Evolutionary conservation across 2,797 vertebrate genomes (phyloP).

Genomic region (Sternarchorhynchus goeldii): DNA sequence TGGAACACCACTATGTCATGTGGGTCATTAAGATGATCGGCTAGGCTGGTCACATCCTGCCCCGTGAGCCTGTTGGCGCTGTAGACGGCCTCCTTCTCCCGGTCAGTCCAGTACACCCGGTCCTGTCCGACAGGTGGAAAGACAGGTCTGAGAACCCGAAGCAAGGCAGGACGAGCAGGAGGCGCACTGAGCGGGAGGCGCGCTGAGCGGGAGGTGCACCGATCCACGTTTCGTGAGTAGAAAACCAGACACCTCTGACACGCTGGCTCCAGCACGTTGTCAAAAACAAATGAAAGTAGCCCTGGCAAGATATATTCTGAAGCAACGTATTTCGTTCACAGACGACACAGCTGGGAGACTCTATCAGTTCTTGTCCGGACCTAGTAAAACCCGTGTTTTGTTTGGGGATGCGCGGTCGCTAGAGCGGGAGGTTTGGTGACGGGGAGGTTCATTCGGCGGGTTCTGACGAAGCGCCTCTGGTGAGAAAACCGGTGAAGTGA

Average conservation of each 20-base stretch:
- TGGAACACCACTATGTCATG: slow-evolving; percentile 96
- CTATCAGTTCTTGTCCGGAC: neutral
- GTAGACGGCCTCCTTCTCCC: slow-evolving; percentile 92
- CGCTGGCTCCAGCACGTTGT: neutral
- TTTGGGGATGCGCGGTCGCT: neutral
- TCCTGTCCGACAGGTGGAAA: slow-evolving; percentile 75
- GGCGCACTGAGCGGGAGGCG: neutral
- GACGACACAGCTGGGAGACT: neutral
- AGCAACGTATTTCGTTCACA: neutral
- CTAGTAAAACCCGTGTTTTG: neutral
- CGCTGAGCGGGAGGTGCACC: no score
- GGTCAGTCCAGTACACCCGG: slow-evolving; percentile 97
- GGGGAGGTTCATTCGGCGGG: no score
- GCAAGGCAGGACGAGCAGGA: neutral
- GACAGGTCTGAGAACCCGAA: neutral
- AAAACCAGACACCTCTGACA: neutral
- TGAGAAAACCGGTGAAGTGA: no score
- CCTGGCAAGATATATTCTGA: neutral
- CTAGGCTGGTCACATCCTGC: slow-evolving; percentile 84
- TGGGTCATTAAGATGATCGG: slow-evolving; percentile 95
- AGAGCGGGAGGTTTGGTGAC: neutral
- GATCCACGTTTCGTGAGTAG: no score
- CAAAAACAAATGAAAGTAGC: neutral
- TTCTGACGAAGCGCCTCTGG: no score
- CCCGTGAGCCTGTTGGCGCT: slow-evolving; percentile 92